A percentile compares a stretch with the other conserved stretches of the same genome.
Conservation (phyloP, 37 sponge, comb jelly and placozoan genomes). For the Axinella damicornis region DNA sequence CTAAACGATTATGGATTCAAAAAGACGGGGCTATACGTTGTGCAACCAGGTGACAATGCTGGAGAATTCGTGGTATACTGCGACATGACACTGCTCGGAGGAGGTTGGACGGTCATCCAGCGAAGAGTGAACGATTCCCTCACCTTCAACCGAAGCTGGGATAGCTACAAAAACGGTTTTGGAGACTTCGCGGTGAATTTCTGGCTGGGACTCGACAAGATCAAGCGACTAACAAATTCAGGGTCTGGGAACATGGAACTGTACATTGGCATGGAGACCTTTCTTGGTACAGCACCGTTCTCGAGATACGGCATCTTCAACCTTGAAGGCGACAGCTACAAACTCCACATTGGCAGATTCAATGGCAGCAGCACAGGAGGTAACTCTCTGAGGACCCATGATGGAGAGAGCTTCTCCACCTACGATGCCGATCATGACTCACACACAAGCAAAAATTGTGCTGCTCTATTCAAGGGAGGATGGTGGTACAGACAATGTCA, state of each 20-base stretch:
- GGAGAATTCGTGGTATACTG: conserved; percentile 60
- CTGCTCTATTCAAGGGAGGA: background rate
- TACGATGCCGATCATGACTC: conserved; percentile 50
- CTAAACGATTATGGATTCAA: conserved; percentile 42
- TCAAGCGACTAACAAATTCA: conserved; percentile 40
- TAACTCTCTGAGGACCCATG: conserved; percentile 28
- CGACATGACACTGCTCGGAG: conserved; percentile 62
- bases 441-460: conserved; percentile 11
- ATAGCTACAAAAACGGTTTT: conserved; percentile 62
- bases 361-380: conserved; percentile 6
- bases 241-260: conserved; percentile 25
- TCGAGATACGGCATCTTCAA: conserved; percentile 35
- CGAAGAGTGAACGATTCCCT: conserved; percentile 32
- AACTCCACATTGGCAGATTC: conserved; percentile 17
- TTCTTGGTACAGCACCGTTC: background rate
- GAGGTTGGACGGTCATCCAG: conserved; percentile 79
- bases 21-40: conserved; percentile 51
- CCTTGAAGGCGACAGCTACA: conserved; percentile 30
- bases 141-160: conserved; percentile 41
- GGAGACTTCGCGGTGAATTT: conserved; percentile 58
- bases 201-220: conserved; percentile 76
- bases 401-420: conserved; percentile 63
- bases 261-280: conserved; percentile 23
- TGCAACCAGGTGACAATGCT: conserved; percentile 17
- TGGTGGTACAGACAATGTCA: conserved; percentile 68